These are phyloP conservation scores for Vimba vimba DNA, from an alignment of 2,113 vertebrate species.

Conservation along the genomic window DNA sequence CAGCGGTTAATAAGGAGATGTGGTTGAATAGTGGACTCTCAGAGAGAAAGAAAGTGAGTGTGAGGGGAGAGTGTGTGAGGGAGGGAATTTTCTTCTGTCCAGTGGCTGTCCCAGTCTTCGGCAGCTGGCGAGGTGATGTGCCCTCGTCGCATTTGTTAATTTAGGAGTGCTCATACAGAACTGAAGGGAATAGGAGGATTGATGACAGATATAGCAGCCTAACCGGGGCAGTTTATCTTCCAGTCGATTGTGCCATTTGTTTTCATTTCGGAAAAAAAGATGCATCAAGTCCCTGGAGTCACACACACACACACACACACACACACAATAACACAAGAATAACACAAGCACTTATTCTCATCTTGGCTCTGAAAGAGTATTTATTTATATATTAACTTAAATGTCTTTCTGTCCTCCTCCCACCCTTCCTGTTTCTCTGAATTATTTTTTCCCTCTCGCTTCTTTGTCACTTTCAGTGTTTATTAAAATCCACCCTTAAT, in stretches of 20 bases:
- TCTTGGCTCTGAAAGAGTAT: conserved; percentile 2
- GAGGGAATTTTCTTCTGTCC: background rate
- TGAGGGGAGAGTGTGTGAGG: conserved; percentile 19
- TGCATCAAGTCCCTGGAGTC: conserved; percentile 29
- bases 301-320: background rate
- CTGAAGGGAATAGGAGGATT: conserved; percentile 46
- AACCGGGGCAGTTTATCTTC: conserved; percentile 52
- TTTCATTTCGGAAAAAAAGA: conserved; percentile 47
- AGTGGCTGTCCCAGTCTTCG: conserved; percentile 12
- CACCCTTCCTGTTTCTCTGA: background rate
- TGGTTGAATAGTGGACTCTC: conserved; percentile 69
- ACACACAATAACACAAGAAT: too few species aligned
- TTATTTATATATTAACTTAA: conserved; percentile 36
- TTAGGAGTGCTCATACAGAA: conserved; percentile 34
- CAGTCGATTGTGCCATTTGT: conserved; percentile 44
- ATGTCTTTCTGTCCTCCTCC: background rate
- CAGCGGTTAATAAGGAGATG: conserved; percentile 73
- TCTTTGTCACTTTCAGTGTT: conserved; percentile 25
- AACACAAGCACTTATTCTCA: background rate
- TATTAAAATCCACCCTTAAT: conserved; percentile 29
- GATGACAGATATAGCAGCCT: conserved; percentile 44
- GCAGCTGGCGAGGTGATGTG: conserved; percentile 3
- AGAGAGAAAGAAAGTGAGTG: conserved; percentile 54
- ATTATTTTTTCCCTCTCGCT: background rate
- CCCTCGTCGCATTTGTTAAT: conserved; percentile 43